Conservation (phyloP, 2,113 vertebrate species). For the Podarcis cretensis region DNA sequence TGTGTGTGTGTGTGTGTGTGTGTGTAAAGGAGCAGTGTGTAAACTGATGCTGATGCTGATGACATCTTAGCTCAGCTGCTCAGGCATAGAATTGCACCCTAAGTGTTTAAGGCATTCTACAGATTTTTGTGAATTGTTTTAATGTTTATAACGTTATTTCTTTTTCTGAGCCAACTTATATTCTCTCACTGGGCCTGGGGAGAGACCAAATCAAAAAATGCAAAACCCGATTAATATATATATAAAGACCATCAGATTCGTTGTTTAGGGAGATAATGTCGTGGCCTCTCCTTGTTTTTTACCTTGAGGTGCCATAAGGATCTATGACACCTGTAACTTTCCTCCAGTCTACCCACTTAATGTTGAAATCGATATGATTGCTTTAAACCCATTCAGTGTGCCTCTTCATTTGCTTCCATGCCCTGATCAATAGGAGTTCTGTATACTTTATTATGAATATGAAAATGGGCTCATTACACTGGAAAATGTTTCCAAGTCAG, state of each 20-base stretch:
- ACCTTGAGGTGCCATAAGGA: background rate
- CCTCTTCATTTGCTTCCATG: conserved; percentile 18
- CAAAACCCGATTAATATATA: background rate
- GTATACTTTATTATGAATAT: conserved; percentile 21
- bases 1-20: too few species aligned
- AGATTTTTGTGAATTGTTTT: background rate
- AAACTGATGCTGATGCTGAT: too few species aligned
- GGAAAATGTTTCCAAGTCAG: conserved; percentile 12
- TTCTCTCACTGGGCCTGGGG: background rate
- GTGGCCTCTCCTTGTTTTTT: background rate
- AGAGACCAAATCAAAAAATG: background rate
- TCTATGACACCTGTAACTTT: background rate
- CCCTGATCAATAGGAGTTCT: conserved; percentile 18
- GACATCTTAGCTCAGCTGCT: too few species aligned
- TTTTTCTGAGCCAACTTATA: background rate
- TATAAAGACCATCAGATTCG: background rate
- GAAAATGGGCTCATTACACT: conserved; percentile 34
- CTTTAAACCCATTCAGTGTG: background rate
- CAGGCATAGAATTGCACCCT: too few species aligned
- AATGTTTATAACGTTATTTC: background rate
- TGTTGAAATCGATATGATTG: conserved; percentile 4
- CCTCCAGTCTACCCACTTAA: background rate
- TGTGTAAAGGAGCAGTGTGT: too few species aligned
- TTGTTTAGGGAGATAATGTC: background rate
- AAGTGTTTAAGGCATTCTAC: background rate